Base-by-base conservation (phyloP, 1,140 invertebrate species). In the Macrotrachela quadricornifera region DNA sequence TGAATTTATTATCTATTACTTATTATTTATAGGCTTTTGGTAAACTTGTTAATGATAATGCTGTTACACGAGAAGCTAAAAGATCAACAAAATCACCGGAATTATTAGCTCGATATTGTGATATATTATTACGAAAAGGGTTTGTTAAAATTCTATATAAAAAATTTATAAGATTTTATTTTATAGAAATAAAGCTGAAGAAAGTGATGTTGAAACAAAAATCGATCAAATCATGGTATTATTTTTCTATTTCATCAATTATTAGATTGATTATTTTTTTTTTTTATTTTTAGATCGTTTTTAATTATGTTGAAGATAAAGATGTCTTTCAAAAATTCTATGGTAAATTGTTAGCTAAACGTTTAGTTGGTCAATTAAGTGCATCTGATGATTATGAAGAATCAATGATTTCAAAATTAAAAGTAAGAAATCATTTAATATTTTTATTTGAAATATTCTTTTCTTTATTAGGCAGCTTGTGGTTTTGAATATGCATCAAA, bases 301-400 rank as follows among this genome's bases (percentile, higher is more conserved):
- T 97, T 72, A 96, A 96, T 72, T 97, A 97, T 66, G 91, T 97
- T 50, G 91, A 97, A 72, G 92, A 99, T 70, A 99, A 97, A 73
- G 94, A 99, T 71, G 91, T 97, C n/a, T 97, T 97, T 72, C 91
- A 96, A 71, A 96, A 94, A 66, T 96, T 95, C 71, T 99, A 97
- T 69, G 90, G 85, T 64, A 97, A 96, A 75, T 92, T 96, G 87
- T 71, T 97, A 54, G 90, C 90, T 6, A 96, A 95, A 72, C 77
- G 92, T 56, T 76, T 97, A 57, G 91, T 96, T 1, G 82, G 85
- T 63, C 87, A 96, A 63, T 85, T 91, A 80, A 95, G 88, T 21
- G 90, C 91, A 13, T 94, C 85, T 63, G 92, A 99, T 67, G 94
- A 99, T 72, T 87, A 90, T 13, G 94, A 99, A 75, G 85, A 87